Conservation (phyloP, 1,140 invertebrate genomes). For the Polypedilum pembai region DNA sequence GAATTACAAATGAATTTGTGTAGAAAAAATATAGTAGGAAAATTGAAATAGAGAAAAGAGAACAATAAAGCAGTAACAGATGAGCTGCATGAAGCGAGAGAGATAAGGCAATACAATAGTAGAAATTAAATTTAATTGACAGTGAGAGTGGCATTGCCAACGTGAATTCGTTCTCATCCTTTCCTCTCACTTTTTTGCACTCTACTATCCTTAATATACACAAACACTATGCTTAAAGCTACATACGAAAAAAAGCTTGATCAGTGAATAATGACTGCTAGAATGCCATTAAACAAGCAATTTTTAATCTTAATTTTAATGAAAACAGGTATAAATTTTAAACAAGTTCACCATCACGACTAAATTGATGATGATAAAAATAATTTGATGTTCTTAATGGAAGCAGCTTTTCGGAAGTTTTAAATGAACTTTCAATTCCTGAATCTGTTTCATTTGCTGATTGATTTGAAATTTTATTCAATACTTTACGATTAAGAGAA, state of each 20-base stretch:
- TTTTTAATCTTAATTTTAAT: no score
- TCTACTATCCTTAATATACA: no score
- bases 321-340: neutral
- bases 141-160: neutral
- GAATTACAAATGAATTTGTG: neutral
- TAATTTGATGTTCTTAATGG: neutral
- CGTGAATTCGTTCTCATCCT: neutral
- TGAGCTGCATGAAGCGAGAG: neutral
- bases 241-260: no score
- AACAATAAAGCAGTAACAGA: neutral
- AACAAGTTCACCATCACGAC: conserved; percentile 21
- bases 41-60: neutral
- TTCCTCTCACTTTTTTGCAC: no score
- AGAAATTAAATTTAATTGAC: conserved; percentile 3
- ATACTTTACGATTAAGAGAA: neutral
- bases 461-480: neutral
- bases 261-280: no score
- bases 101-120: neutral
- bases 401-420: neutral
- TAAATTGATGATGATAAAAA: neutral
- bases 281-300: no score
- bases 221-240: no score
- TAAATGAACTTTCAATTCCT: conserved; percentile 2
- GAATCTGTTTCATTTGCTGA: conserved; percentile 3
- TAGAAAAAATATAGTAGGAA: neutral